phyloP scores from a whole-genome alignment of 2,113 vertebrate species.

The Grammomys surdaster region DNA sequence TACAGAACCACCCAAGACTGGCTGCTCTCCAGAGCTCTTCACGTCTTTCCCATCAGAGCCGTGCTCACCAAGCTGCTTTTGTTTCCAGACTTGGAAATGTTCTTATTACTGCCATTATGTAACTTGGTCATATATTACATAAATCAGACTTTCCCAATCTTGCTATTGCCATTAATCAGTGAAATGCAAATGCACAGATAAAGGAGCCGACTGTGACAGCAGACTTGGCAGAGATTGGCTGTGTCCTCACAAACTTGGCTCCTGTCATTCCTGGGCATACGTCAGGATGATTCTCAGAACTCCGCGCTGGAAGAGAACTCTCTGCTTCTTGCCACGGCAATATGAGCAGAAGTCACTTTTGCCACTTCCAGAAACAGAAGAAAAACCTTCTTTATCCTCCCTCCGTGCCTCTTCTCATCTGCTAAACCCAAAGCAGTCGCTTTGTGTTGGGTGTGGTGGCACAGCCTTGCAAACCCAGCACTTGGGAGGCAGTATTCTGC shows the following conservation, averaged over 20 bases:
- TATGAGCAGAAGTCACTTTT: not conserved
- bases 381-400: not conserved
- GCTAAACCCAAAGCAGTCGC: not conserved
- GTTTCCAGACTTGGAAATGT: not conserved
- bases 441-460: not conserved
- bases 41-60: not conserved
- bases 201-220: not conserved
- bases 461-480: not conserved
- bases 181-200: not conserved
- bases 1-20: not conserved
- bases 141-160: slow-evolving; percentile 41
- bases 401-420: not conserved
- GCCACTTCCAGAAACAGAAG: not conserved
- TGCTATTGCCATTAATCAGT: slow-evolving; percentile 11
- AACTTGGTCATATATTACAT: not conserved
- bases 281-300: not conserved
- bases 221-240: not conserved
- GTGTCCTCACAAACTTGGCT: not conserved
- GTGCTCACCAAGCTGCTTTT: not conserved
- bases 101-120: slow-evolving; percentile 20
- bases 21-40: too few relatives aligned
- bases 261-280: not conserved
- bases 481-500: not conserved
- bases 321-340: not conserved
- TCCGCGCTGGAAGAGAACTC: not conserved